phyloP scores from a whole-genome alignment of 2,797 vertebrate genomes.

The Urocyon cinereoargenteus region DNA sequence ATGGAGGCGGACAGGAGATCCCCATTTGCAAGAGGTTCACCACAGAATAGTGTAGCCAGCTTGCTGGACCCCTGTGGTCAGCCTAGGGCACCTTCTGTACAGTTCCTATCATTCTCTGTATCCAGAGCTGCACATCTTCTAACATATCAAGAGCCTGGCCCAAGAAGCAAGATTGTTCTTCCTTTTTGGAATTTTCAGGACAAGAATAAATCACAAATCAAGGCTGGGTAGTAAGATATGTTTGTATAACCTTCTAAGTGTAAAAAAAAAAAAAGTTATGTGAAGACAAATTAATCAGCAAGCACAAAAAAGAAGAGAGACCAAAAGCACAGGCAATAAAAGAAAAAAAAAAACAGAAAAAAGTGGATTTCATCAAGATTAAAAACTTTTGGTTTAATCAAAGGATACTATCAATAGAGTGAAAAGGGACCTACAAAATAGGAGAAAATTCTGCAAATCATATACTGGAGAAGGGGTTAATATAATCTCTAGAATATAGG shows the following conservation, averaged over 20 bases:
- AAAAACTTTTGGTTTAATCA: slow-evolving; percentile 38
- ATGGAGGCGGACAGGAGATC: slow-evolving; percentile 85
- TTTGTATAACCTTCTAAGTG: neutral
- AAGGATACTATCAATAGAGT: slow-evolving; percentile 16
- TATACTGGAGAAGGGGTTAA: neutral
- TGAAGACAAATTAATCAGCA: neutral
- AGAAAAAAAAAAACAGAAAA: slow-evolving; percentile 1
- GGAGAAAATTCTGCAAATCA: neutral
- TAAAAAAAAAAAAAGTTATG: neutral
- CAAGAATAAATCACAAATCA: slow-evolving; percentile 49
- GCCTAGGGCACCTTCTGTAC: slow-evolving; percentile 70
- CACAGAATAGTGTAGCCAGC: slow-evolving; percentile 81
- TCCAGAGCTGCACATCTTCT: slow-evolving; percentile 36
- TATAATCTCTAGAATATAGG: neutral
- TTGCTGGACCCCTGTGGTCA: slow-evolving; percentile 81
- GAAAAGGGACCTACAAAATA: neutral
- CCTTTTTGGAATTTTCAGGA: slow-evolving; percentile 64
- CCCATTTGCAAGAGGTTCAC: slow-evolving; percentile 85
- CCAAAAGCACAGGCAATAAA: neutral
- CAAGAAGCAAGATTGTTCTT: slow-evolving; percentile 35
- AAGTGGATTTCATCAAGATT: neutral
- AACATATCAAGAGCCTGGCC: neutral
- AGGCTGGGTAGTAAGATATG: neutral
- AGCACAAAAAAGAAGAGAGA: neutral
- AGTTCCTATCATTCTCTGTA: slow-evolving; percentile 66